Conservation (phyloP, 2,113 vertebrate species). For the Octodon degus region DNA sequence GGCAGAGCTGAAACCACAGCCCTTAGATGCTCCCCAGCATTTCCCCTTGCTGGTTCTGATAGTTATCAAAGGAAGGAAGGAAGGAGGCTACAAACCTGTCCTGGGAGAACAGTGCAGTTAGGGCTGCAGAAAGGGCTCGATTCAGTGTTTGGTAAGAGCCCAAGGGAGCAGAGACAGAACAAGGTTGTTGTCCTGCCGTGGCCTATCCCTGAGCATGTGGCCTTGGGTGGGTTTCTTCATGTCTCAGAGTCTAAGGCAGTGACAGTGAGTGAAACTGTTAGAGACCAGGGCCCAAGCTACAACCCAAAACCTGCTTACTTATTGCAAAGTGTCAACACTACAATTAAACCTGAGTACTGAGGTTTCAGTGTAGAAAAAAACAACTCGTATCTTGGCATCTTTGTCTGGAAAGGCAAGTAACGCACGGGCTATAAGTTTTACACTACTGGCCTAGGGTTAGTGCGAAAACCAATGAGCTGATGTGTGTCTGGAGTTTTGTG, state of each 20-base stretch:
- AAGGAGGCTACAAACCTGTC: not conserved
- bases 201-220: not conserved
- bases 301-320: not conserved
- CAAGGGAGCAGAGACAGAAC: not conserved
- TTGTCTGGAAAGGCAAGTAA: not conserved
- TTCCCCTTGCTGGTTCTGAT: not conserved
- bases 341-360: not conserved
- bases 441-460: not conserved
- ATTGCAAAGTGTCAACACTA: not conserved
- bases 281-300: not conserved
- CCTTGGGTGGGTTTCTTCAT: not conserved
- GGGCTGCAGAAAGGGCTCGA: not conserved
- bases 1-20: not conserved
- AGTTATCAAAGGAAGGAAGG: conserved; percentile 22
- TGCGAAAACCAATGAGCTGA: not conserved
- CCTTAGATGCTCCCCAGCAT: not conserved
- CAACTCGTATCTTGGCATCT: not conserved
- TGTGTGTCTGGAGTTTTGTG: not conserved
- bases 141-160: not conserved
- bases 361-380: not conserved
- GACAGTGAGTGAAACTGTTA: not conserved
- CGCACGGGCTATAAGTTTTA: too few relatives aligned
- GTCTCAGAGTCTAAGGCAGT: not conserved
- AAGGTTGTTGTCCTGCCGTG: not conserved
- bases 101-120: not conserved